A percentile compares a stretch with the other conserved stretches of the same genome.
Conservation (phyloP, 2,888 invertebrate species). For the Rhyacophila evoluta region DNA sequence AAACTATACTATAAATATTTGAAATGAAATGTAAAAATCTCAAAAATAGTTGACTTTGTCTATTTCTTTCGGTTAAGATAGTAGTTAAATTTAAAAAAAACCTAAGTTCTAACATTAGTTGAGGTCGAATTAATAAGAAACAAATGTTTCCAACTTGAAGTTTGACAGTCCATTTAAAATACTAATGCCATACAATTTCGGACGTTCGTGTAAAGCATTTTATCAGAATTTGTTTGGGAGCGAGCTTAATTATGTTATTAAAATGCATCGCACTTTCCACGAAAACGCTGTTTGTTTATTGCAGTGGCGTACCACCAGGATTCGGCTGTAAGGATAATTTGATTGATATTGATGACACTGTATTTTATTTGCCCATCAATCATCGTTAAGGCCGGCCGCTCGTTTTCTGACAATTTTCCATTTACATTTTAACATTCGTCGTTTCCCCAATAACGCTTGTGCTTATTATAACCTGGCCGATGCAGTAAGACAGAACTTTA, state of each 20-base stretch:
- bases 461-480: background rate
- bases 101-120: too few species aligned
- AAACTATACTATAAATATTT: too few species aligned
- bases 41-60: too few species aligned
- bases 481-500: background rate
- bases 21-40: too few species aligned
- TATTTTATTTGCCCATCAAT: slow-evolving; percentile 50
- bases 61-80: too few species aligned
- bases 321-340: slow-evolving; percentile 32
- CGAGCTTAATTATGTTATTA: background rate
- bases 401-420: slow-evolving; percentile 38
- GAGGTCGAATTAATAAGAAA: too few species aligned
- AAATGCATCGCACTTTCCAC: background rate
- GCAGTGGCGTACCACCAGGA: background rate
- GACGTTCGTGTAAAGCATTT: too few species aligned
- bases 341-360: slow-evolving; percentile 53
- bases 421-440: slow-evolving; percentile 41
- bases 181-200: too few species aligned
- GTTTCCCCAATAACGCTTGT: background rate
- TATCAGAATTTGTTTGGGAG: too few species aligned
- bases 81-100: too few species aligned
- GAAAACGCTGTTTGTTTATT: background rate
- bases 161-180: too few species aligned
- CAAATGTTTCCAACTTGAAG: too few species aligned
- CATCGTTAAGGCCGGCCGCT: slow-evolving; percentile 46